Conservation (phyloP, 2,797 vertebrate species). For the Bryconaethiops microstoma region DNA sequence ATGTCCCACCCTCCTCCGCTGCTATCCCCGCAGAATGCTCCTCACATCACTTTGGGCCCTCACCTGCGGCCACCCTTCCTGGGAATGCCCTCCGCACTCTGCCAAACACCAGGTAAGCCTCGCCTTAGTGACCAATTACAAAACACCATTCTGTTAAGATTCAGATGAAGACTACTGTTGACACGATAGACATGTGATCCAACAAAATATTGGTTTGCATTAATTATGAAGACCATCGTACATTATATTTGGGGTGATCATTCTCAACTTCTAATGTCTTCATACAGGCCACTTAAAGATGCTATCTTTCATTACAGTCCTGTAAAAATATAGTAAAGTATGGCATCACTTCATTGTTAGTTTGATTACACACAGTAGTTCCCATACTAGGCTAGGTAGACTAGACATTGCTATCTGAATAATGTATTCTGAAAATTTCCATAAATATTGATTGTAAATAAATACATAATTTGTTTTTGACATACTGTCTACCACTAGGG, state of each 20-base stretch:
- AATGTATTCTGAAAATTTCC: background rate
- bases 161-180: background rate
- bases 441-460: background rate
- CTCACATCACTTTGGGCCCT: constrained; percentile 92
- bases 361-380: background rate
- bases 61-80: constrained; percentile 93
- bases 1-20: constrained; percentile 90
- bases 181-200: background rate
- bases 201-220: background rate
- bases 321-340: background rate
- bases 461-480: background rate
- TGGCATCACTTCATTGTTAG: background rate
- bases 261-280: background rate
- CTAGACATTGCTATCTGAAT: background rate
- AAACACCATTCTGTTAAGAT: background rate
- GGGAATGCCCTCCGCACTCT: constrained; percentile 91
- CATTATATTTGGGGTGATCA: background rate
- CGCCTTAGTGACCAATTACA: background rate
- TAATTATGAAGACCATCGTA: background rate
- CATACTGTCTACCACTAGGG: background rate
- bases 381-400: background rate
- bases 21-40: constrained; percentile 90
- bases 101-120: constrained; percentile 92
- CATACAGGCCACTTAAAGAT: background rate
- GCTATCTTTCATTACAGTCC: background rate